Evolutionary conservation across 2,888 invertebrate genomes (phyloP), one percentile per base, ranked within the genome.

Genomic region (Tiliacea aurago): DNA sequence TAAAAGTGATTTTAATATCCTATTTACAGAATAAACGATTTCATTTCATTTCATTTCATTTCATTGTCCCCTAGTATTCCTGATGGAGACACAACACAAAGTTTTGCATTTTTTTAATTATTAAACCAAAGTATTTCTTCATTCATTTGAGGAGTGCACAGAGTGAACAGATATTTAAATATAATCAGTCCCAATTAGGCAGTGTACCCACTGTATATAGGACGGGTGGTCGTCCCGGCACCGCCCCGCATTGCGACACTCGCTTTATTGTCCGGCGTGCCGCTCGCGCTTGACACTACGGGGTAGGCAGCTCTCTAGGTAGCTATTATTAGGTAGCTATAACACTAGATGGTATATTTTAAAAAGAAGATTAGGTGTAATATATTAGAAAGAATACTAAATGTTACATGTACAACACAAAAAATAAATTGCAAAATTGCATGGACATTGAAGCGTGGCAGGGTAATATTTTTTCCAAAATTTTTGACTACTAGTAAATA

Each of bases 241-340:
- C 58, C 74, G 76, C 58, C 81, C 84, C 86, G 85, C 86, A 85
- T 73, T 85, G 86, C 85, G 86, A 84, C 85, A 86, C 70, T 73
- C 70, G 69, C 80, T 83, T 62, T 69, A 80, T 59, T 76, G 84
- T 73, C 84, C 73, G 51, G 66, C 59, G 37, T 37, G 45, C 47
- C 49, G 41, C 59, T 64, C 53, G 63, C 63, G 33, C 51, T 51
- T 3, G 23, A 18, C 47, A 11, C 28, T 13, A 11, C 13, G 45
- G 81, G 72, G 62, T 66, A 55, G 49, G 58, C 68, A 69, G 58
- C 18, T 15, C 13, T 53, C 20, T 3, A 62, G n/a, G 10, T 73
- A 28, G 55, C 20, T 23, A 15, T 28, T n/a, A n/a, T n/a, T 3
- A 62, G n/a, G 10, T 73, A 28, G 55, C 20, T 23, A 15, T 28